Base-by-base conservation (phyloP, 1,140 invertebrate genomes). In the Babylonia areolata region DNA sequence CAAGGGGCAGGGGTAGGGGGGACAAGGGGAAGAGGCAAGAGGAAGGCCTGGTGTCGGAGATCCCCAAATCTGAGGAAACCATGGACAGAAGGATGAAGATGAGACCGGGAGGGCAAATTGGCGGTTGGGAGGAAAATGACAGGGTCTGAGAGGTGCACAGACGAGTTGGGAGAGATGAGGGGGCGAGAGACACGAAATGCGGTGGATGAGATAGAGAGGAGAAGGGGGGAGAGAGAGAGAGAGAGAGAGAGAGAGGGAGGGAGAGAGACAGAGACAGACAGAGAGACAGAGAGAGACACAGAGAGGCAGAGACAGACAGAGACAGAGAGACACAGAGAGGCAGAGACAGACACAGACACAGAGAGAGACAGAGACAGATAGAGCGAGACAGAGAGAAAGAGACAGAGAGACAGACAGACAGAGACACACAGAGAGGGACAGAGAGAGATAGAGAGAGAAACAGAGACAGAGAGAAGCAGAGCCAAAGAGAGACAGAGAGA, bases 41-140 rank as follows among this genome's bases (percentile, higher is more conserved):
- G 17, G 17, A 17, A 17, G 46, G 46, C 0, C 9, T 73, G 28
- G 35, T 77, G 75, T 77, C 75, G 15, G 75, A 77, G 75, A 17
- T 1, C 75, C n/a, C 15, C 28, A 11, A 37, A 37, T 77, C 75
- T 77, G 37, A 77, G 17, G 75, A 40, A 77, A 17, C 28, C 20
- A 40, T 23, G 23, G 1, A 40, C 1, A 20, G 37, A 28, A 11
- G 23, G 75, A 39, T 40, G 46, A 80, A 54, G 78, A 51, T 80
- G 46, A 51, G 78, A 80, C 46, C 46, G 42, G 42, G 78, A 80
- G 78, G 78, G 78, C 40, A 80, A 80, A 80, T 80, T 80, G 78
- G 40, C 46, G 78, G 78, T 58, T 58, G 46, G 78, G 82, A 31
- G 42, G 81, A 84, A 84, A 84, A 84, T 84, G 82, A 84, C 82